Conservation (phyloP, 2,797 vertebrate species). For the Esox lucius region DNA sequence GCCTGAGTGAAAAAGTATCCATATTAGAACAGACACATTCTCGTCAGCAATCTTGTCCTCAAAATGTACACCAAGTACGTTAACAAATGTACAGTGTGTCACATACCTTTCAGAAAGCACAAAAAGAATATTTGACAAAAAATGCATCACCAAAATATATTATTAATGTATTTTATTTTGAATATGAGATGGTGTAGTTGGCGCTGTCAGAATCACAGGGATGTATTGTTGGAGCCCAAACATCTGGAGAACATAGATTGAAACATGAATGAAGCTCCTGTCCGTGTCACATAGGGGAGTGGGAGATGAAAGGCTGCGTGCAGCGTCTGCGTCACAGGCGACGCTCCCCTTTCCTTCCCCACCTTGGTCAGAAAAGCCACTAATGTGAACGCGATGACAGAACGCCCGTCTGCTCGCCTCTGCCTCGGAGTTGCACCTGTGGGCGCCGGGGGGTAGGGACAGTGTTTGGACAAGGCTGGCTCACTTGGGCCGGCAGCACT, state of each 20-base stretch:
- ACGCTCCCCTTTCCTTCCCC: conserved; percentile 26
- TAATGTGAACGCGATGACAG: conserved; percentile 72
- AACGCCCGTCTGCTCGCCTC: conserved; percentile 24
- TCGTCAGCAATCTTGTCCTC: background rate
- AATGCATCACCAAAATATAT: too few relatives aligned
- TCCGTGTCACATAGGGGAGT: conserved; percentile 34
- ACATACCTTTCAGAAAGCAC: too few relatives aligned
- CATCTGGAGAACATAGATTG: conserved; percentile 57
- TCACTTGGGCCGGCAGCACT: conserved; percentile 17
- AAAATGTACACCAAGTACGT: background rate
- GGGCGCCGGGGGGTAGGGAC: conserved; percentile 36
- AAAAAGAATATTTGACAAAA: too few relatives aligned
- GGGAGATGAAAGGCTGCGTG: conserved; percentile 51
- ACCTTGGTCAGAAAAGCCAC: conserved; percentile 43
- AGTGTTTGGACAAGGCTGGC: conserved; percentile 10
- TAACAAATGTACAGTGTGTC: too few relatives aligned
- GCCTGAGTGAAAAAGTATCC: background rate
- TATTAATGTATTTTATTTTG: too few relatives aligned
- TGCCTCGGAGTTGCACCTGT: conserved; percentile 37
- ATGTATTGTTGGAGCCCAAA: conserved; percentile 36
- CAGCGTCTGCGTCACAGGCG: conserved; percentile 25
- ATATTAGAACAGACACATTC: background rate
- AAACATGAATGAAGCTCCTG: conserved; percentile 40
- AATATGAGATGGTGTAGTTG: background rate
- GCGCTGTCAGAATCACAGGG: conserved; percentile 19